These are phyloP conservation scores for Mycalesis mineus DNA, from an alignment of 2,888 invertebrate species.

Conservation along the genomic window DNA sequence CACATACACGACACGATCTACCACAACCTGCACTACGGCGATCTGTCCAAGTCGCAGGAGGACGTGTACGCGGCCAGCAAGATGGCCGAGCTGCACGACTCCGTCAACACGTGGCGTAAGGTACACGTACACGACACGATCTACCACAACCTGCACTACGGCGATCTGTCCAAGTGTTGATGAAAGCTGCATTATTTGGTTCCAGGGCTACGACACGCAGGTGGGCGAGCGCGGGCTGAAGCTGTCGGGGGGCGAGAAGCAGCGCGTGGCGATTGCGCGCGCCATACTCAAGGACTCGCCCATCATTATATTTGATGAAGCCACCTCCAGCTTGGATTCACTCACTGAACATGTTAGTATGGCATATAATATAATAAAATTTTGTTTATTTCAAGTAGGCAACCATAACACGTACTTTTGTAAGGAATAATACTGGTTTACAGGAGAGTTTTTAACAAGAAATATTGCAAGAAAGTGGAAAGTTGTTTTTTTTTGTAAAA, in stretches of 20 bases:
- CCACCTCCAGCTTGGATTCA: slow-evolving; percentile 97
- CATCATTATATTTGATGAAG: slow-evolving; percentile 97
- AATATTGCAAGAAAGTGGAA: too few species aligned
- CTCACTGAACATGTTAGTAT: slow-evolving; percentile 93
- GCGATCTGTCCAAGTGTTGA: too few species aligned
- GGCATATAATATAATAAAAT: too few species aligned
- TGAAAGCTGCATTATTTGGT: background rate
- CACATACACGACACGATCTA: slow-evolving; percentile 22
- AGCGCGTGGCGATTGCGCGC: slow-evolving; percentile 97
- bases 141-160: slow-evolving; percentile 89
- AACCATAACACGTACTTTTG: too few species aligned
- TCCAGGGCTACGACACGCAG: slow-evolving; percentile 74
- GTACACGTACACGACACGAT: slow-evolving; percentile 89
- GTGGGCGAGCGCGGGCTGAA: slow-evolving; percentile 91
- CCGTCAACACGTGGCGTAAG: slow-evolving; percentile 63
- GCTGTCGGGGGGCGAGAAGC: slow-evolving; percentile 99
- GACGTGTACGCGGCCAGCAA: slow-evolving; percentile 90
- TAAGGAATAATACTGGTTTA: too few species aligned
- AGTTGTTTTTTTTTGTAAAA: too few species aligned
- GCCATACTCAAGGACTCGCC: slow-evolving; percentile 97
- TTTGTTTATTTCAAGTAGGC: too few species aligned
- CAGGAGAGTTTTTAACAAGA: too few species aligned
- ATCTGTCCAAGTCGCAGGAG: slow-evolving; percentile 82
- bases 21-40: slow-evolving; percentile 96
- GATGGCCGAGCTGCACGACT: slow-evolving; percentile 95